Base-by-base conservation (phyloP, 2,113 vertebrate genomes). In the Zosterops hypoxanthus region DNA sequence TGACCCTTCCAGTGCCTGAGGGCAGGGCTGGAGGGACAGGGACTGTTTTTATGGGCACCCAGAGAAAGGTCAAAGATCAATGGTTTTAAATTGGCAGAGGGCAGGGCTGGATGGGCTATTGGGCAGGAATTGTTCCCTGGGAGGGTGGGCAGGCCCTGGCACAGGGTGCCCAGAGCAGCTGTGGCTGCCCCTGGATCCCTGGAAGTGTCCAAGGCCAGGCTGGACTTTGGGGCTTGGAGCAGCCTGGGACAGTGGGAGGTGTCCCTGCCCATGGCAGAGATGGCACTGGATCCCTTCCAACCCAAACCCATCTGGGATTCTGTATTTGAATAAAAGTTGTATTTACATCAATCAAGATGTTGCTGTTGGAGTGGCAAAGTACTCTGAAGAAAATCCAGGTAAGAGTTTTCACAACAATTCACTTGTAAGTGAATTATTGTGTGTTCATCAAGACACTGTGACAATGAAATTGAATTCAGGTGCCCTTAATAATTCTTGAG, bases 201-300 rank as follows among this genome's bases (percentile, higher is more conserved):
- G 75, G 42, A 0, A 80, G 42, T 64, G 76, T 0, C 57, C 66
- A 26, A 57, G 23, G 50, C 31, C 76, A 64, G 50, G 25, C 0
- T 80, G 85, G 84, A 55, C 19, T 8, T 1, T 41, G 7, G 55
- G 55, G 39, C 28, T 69, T 10, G 56, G 34, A 57, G 42, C 50
- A 80, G 1, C 57, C 34, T 71, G 85, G 50, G 57, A 41, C 1
- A 12, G 57, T 64, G 57, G 85, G 0, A 71, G 41, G 28, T 44
- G 55, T 36, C 46, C 33, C 53, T 77, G 72, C 10, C 21, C 39
- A 46, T 17, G 56, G 63, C 83, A n/a, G 28, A 28, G 14, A 12
- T 31, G 53, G 17, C 0, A 26, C 1, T 9, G 18, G 18, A 6
- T 55, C 24, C 13, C 8, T 70, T 25, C 20, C 3, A 4, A 41